Evolutionary conservation across 2,113 vertebrate genomes (phyloP), one percentile per base, ranked within the genome.

Genomic region (Camelus bactrianus): DNA sequence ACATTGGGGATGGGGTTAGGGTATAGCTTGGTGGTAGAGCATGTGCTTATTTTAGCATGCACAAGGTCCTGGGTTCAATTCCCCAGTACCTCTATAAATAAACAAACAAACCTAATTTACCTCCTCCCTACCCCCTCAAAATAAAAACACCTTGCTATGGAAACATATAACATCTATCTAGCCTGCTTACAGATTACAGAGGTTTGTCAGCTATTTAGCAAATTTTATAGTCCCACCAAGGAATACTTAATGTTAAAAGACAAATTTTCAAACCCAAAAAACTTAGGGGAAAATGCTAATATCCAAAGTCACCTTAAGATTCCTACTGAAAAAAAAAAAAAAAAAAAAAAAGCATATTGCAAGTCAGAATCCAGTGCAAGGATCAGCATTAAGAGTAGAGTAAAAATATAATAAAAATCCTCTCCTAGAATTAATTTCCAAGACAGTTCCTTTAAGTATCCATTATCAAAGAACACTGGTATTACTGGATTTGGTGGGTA

Each of bases 211-310:
- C 22, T 75, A 54, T 32, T 89, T 65, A 80, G 35, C 50, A 89
- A 24, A 9, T 64, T 89, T 89, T 96, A 42, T 56, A 93, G 83
- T 82, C 10, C 52, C 50, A 95, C 30, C 69, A 93, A 95, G 72
- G 35, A 95, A 95, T 69, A 96, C 6, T 92, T 54, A 91, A 88
- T 62, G 14, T 94, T 22, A 85, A 93, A 95, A 93, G 35, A 88
- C 77, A 83, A 81, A 54, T 15, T 70, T 93, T 95, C 64, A 89
- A 64, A 89, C 90, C 4, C 28, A 76, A 91, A 95, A 87, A 64
- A 16, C 9, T 32, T 83, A 17, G 20, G 10, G 64, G 52, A 69
- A 85, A 87, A 91, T 69, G 26, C n/a, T 87, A 88, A 73, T 52
- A 79, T 64, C 17, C 15, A 92, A 89, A 95, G 42, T 94, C 54